phyloP scores from a whole-genome alignment of 2,888 invertebrate genomes.

The Lithophane leautieri region DNA sequence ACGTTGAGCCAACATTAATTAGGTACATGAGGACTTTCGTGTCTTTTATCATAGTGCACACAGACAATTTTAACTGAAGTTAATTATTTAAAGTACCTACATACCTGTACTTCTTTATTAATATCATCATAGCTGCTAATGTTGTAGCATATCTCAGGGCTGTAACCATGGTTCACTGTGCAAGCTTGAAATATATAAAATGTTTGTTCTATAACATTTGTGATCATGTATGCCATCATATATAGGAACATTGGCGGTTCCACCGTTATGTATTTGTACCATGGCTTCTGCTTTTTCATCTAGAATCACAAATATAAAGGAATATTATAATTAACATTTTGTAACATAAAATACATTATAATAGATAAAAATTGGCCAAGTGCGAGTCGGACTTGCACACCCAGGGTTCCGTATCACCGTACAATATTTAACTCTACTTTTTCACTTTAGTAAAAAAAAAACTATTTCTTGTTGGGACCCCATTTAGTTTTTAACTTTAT shows the following conservation, averaged over 20 bases:
- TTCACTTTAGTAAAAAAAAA: no score
- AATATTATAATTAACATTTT: neutral
- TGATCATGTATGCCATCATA: constrained; percentile 96
- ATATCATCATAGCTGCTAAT: constrained; percentile 89
- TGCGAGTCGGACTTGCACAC: no score
- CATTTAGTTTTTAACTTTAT: no score
- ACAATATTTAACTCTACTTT: no score
- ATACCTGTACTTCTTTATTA: constrained; percentile 93
- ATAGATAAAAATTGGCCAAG: no score
- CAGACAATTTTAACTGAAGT: neutral
- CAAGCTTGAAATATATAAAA: constrained; percentile 95
- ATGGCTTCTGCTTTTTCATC: constrained; percentile 71
- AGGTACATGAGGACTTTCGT: neutral
- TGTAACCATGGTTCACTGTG: constrained; percentile 93
- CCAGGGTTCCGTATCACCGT: no score
- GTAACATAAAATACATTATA: neutral
- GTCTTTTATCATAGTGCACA: neutral
- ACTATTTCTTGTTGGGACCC: no score
- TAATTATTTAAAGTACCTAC: constrained; percentile 1
- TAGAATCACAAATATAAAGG: constrained; percentile 58
- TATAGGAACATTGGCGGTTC: constrained; percentile 97
- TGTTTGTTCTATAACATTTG: constrained; percentile 94
- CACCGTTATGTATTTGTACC: constrained; percentile 92
- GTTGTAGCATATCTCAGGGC: constrained; percentile 92
- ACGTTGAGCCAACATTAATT: neutral